These are phyloP conservation scores for Tyrannus savana DNA, from an alignment of 2,113 vertebrate genomes.

Conservation along the genomic window DNA sequence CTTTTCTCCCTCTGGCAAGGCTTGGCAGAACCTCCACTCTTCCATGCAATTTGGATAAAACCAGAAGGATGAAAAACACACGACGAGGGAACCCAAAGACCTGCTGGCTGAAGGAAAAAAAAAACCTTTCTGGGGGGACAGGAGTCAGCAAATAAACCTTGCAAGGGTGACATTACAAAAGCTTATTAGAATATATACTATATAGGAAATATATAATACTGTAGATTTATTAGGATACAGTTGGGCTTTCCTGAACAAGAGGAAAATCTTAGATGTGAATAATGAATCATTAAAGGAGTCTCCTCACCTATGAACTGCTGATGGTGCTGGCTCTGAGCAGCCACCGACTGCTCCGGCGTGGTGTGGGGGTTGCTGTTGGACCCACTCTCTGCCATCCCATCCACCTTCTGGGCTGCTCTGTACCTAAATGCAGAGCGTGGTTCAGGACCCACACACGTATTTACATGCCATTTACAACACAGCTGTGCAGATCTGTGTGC, in stretches of 20 bases:
- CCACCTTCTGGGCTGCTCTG: constrained; percentile 91
- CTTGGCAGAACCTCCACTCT: neutral
- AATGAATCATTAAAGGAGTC: neutral
- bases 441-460: neutral
- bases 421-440: constrained; percentile 71
- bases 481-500: fast-evolving
- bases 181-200: neutral
- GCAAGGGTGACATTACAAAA: neutral
- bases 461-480: too few relatives aligned
- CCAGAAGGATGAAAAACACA: neutral
- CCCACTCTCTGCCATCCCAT: constrained; percentile 83
- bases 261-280: neutral
- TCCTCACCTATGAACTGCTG: constrained; percentile 95
- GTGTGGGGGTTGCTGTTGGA: constrained; percentile 81
- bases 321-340: constrained; percentile 93
- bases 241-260: neutral
- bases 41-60: neutral
- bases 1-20: neutral
- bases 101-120: neutral
- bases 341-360: constrained; percentile 88
- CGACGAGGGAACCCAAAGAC: neutral
- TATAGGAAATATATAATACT: neutral
- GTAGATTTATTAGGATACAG: neutral
- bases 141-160: neutral
- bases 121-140: neutral